A percentile compares a stretch with the other conserved stretches of the same genome.
phyloP scores from a whole-genome alignment of 2,888 invertebrate species.

The Sinohyriopsis cumingii region DNA sequence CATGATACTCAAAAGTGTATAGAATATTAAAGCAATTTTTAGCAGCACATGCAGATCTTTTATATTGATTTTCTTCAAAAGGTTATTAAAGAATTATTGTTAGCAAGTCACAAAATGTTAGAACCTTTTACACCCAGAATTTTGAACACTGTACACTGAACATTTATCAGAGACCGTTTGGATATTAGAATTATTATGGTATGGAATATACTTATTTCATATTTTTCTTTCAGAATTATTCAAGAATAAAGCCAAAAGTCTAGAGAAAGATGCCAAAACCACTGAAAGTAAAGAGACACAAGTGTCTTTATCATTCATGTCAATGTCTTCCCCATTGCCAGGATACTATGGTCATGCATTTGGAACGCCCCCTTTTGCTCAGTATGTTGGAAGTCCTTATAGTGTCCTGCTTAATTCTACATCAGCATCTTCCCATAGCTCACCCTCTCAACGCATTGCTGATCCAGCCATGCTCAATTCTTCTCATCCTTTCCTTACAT shows the following conservation, averaged over 20 bases:
- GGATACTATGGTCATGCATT: slow-evolving; percentile 27
- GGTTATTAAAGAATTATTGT: too few species aligned
- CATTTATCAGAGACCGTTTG: too few species aligned
- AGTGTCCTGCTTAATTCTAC: not conserved
- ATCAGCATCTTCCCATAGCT: not conserved
- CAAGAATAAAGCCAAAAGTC: not conserved
- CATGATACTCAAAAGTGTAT: too few species aligned
- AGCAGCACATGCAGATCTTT: too few species aligned
- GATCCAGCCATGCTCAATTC: not conserved
- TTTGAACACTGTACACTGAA: too few species aligned
- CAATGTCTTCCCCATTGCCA: slow-evolving; percentile 15
- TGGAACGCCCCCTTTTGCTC: slow-evolving; percentile 30
- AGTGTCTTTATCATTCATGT: slow-evolving; percentile 6
- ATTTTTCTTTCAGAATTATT: slow-evolving; percentile 18
- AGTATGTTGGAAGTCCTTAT: slow-evolving; percentile 17
- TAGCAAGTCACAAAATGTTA: too few species aligned
- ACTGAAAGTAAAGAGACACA: slow-evolving; percentile 1
- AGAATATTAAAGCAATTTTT: too few species aligned
- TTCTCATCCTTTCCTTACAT: not conserved
- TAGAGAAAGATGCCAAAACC: not conserved
- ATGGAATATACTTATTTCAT: not conserved
- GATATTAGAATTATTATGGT: too few species aligned
- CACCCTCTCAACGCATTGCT: too few species aligned
- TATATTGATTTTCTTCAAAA: too few species aligned
- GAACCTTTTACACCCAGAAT: too few species aligned